These are phyloP conservation scores for Neomorphus geoffroyi DNA, from an alignment of 2,797 vertebrate species.

Conservation along the genomic window DNA sequence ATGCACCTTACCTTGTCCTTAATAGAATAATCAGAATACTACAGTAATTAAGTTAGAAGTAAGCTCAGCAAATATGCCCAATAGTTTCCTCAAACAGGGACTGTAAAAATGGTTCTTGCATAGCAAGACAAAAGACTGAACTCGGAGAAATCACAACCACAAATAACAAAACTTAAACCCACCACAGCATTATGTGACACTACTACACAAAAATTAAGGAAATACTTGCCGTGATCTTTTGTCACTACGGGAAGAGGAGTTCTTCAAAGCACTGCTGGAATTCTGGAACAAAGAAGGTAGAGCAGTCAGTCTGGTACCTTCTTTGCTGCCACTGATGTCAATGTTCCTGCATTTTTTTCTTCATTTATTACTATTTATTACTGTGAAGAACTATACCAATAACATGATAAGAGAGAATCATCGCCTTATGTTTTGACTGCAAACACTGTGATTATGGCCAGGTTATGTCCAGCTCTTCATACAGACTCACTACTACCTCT, in stretches of 20 bases:
- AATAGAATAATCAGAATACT: not conserved
- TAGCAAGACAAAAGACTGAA: not conserved
- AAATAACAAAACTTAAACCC: not conserved
- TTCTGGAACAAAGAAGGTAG: constrained; percentile 57
- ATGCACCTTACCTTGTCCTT: not conserved
- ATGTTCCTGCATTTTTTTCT: not conserved
- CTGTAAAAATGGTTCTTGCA: not conserved
- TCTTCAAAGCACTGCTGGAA: constrained; percentile 17
- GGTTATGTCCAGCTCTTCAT: not conserved
- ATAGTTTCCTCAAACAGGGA: not conserved
- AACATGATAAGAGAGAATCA: not conserved
- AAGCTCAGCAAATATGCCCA: not conserved
- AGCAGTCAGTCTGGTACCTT: not conserved
- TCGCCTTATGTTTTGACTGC: not conserved
- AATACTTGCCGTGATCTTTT: constrained; percentile 69
- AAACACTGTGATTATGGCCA: not conserved
- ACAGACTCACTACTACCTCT: not conserved
- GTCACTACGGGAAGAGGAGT: constrained; percentile 50
- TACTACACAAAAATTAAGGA: not conserved
- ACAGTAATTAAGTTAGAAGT: not conserved
- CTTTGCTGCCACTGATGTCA: not conserved
- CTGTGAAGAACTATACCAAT: not conserved
- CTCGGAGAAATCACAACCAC: not conserved
- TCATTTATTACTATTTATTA: not conserved
- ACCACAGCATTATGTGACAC: rapidly evolving